Percentiles rank a stretch among this genome's conserved stretches.
Evolutionary conservation across 2,113 vertebrate species (phyloP).

Genomic region (Peromyscus polionotus): DNA sequence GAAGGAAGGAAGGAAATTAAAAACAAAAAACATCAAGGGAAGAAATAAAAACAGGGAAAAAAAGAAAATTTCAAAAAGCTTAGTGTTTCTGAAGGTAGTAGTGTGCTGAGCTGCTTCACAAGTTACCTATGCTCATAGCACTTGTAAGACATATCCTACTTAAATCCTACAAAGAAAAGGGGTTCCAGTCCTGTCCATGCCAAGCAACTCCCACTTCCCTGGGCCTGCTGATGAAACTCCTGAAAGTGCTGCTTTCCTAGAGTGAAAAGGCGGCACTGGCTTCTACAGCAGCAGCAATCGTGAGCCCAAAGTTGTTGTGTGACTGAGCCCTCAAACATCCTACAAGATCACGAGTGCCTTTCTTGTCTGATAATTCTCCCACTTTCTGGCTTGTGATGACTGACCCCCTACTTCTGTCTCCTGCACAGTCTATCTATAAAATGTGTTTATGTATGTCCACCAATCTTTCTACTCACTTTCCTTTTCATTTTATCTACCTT

Average conservation of each 20-base stretch:
- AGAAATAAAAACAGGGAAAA: not conserved
- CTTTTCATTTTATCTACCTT: constrained; percentile 62
- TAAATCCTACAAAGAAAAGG: not conserved
- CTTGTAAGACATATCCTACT: not conserved
- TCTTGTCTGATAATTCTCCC: constrained; percentile 70
- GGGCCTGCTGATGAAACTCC: not conserved
- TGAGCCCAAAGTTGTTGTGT: not conserved
- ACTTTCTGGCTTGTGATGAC: constrained; percentile 59
- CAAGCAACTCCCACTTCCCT: not conserved
- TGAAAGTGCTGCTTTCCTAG: not conserved
- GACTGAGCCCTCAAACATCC: constrained; percentile 56
- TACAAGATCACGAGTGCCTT: constrained; percentile 64
- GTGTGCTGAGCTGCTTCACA: not conserved
- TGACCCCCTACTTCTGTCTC: constrained; percentile 58
- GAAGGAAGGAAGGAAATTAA: not conserved
- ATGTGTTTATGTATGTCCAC: constrained; percentile 70
- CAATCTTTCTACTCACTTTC: constrained; percentile 18
- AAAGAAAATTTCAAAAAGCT: not conserved
- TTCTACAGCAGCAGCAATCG: not conserved
- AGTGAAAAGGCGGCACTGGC: not conserved
- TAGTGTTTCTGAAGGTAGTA: not conserved
- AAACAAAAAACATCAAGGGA: not conserved
- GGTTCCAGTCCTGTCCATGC: too few species aligned
- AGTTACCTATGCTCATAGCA: not conserved
- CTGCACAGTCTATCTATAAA: constrained; percentile 49